These are phyloP conservation scores for Tridacna crocea DNA, from an alignment of 2,888 invertebrate species.

Conservation along the genomic window DNA sequence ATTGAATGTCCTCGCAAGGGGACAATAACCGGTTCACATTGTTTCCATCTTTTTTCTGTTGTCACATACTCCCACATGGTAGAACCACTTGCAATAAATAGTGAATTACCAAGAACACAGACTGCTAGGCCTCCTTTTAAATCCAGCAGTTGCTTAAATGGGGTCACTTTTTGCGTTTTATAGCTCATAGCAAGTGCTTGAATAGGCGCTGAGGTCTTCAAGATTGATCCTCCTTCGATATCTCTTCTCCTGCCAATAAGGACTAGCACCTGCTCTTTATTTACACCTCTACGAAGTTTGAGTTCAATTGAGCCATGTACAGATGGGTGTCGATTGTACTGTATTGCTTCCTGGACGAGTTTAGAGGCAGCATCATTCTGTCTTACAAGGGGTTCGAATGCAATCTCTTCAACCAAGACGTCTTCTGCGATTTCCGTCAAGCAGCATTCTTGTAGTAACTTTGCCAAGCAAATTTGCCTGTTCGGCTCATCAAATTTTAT, in stretches of 20 bases:
- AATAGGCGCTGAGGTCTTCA: background rate
- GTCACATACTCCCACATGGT: slow-evolving; percentile 11
- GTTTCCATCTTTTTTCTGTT: background rate
- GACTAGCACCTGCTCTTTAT: slow-evolving; percentile 33
- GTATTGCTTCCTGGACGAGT: slow-evolving; percentile 32
- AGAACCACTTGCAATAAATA: slow-evolving; percentile 11
- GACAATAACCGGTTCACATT: background rate
- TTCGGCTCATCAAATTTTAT: slow-evolving; percentile 35
- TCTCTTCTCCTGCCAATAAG: slow-evolving; percentile 7
- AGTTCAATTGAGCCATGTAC: slow-evolving; percentile 36
- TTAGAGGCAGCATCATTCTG: slow-evolving; percentile 31
- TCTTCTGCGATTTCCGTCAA: slow-evolving; percentile 38
- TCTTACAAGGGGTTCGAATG: slow-evolving; percentile 39
- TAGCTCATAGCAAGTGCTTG: background rate
- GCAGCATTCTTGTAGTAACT: slow-evolving; percentile 33
- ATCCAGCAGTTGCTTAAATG: background rate
- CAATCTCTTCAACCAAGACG: slow-evolving; percentile 36
- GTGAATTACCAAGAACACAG: background rate
- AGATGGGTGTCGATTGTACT: slow-evolving; percentile 35
- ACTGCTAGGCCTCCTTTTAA: background rate
- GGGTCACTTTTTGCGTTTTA: background rate
- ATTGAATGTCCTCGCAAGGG: slow-evolving; percentile 38
- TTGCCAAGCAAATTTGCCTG: slow-evolving; percentile 16
- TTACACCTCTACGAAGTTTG: slow-evolving; percentile 34
- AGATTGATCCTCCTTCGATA: background rate